phyloP scores from a whole-genome alignment of 2,888 invertebrate genomes.

The Drosophila colorata region DNA sequence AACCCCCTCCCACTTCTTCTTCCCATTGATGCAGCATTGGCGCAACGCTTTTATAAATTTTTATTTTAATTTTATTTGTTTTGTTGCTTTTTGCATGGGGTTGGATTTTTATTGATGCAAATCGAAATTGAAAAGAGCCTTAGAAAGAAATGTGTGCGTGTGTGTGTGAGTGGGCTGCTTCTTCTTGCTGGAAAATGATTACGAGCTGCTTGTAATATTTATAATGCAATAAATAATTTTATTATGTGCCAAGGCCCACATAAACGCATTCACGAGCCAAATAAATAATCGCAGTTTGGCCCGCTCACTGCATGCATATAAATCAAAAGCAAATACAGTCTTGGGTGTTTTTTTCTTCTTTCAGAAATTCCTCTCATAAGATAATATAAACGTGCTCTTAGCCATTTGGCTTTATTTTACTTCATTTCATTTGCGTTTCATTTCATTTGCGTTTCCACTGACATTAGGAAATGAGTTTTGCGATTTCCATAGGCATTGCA shows the following conservation, averaged over 20 bases:
- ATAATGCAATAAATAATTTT: slow-evolving; percentile 81
- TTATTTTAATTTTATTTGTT: slow-evolving; percentile 73
- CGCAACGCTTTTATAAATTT: slow-evolving; percentile 60
- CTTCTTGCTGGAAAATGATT: slow-evolving; percentile 54
- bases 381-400: slow-evolving; percentile 13
- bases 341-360: not conserved
- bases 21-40: slow-evolving; percentile 20
- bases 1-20: not conserved
- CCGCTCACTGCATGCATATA: slow-evolving; percentile 45
- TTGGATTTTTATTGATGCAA: slow-evolving; percentile 66
- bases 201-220: slow-evolving; percentile 65
- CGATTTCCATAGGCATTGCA: slow-evolving; percentile 35
- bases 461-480: slow-evolving; percentile 61
- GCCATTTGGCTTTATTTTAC: slow-evolving; percentile 15
- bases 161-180: not conserved
- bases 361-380: not conserved
- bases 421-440: slow-evolving; percentile 14
- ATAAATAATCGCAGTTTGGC: slow-evolving; percentile 60
- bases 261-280: slow-evolving; percentile 61
- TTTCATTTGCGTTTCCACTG: slow-evolving; percentile 16
- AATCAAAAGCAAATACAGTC: slow-evolving; percentile 54
- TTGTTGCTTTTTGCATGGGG: slow-evolving; percentile 40
- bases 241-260: slow-evolving; percentile 69
- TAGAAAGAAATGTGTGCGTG: slow-evolving; percentile 19
- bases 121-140: slow-evolving; percentile 71